These are phyloP conservation scores for Rhynchopsitta pachyrhyncha DNA, from an alignment of 2,113 vertebrate genomes.

Conservation along the genomic window DNA sequence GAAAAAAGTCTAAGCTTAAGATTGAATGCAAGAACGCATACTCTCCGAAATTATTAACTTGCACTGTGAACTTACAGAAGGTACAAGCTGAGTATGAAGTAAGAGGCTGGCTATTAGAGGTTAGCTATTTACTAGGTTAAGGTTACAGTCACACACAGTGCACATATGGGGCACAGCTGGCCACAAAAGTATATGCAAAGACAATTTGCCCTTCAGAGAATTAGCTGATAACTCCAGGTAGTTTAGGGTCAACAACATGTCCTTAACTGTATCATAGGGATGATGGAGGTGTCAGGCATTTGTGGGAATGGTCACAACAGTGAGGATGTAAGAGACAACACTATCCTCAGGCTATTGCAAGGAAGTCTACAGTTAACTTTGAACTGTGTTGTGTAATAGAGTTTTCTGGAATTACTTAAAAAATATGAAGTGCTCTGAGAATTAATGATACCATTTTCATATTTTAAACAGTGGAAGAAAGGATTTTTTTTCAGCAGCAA, in stretches of 20 bases:
- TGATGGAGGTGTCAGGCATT: rapidly evolving
- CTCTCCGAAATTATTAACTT: slow-evolving; percentile 33
- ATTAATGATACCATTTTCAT: not conserved
- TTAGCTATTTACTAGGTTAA: slow-evolving; percentile 29
- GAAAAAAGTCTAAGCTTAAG: not conserved
- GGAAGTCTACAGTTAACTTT: not conserved
- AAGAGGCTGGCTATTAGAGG: not conserved
- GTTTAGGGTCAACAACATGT: not conserved
- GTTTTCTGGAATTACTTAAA: not conserved
- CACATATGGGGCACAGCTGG: not conserved
- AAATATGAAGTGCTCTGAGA: not conserved
- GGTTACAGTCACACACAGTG: not conserved
- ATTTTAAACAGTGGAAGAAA: not conserved
- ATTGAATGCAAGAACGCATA: not conserved
- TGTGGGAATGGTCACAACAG: not conserved
- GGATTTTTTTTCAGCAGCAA: not conserved
- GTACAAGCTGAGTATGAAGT: not conserved
- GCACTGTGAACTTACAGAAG: not conserved
- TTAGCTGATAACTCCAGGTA: not conserved
- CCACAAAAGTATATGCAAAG: not conserved
- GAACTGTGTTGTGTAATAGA: not conserved
- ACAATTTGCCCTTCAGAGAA: not conserved
- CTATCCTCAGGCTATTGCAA: not conserved
- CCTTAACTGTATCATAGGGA: not conserved
- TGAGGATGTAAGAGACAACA: not conserved